These are phyloP conservation scores for Chelonus formosanus DNA, from an alignment of 2,888 invertebrate genomes.

Conservation along the genomic window DNA sequence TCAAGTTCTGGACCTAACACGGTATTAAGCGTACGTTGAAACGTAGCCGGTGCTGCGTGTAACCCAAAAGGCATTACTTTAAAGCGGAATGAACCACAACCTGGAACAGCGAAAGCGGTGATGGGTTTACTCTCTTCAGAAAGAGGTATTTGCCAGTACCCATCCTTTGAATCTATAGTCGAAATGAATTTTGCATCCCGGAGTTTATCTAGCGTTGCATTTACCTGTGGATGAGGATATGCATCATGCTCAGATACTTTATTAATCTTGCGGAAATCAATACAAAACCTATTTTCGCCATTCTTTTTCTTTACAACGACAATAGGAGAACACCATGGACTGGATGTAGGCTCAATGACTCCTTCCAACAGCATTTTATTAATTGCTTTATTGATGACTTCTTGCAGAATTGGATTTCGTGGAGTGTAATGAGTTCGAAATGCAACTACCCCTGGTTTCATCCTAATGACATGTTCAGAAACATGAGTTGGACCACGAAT, in stretches of 20 bases:
- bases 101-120: slow-evolving; percentile 26
- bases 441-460: slow-evolving; percentile 16
- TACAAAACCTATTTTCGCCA: slow-evolving; percentile 46
- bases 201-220: no score
- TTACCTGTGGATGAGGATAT: no score
- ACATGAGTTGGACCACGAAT: slow-evolving; percentile 4
- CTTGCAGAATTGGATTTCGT: slow-evolving; percentile 16
- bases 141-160: no score
- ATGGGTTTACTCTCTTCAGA: no score
- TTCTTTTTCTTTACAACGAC: slow-evolving; percentile 46
- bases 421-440: slow-evolving; percentile 35
- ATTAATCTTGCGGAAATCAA: slow-evolving; percentile 51
- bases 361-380: slow-evolving; percentile 21
- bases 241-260: no score
- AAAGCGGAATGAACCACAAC: slow-evolving; percentile 1
- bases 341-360: slow-evolving; percentile 47
- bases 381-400: no score
- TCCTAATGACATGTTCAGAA: slow-evolving; percentile 18
- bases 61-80: slow-evolving; percentile 28
- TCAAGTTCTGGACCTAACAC: not conserved
- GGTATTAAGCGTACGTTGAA: not conserved
- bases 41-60: slow-evolving; percentile 34
- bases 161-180: no score
- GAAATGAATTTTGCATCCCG: no score
- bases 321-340: slow-evolving; percentile 49